Conservation (phyloP, 2,797 vertebrate species). For the Acanthornis magna region DNA sequence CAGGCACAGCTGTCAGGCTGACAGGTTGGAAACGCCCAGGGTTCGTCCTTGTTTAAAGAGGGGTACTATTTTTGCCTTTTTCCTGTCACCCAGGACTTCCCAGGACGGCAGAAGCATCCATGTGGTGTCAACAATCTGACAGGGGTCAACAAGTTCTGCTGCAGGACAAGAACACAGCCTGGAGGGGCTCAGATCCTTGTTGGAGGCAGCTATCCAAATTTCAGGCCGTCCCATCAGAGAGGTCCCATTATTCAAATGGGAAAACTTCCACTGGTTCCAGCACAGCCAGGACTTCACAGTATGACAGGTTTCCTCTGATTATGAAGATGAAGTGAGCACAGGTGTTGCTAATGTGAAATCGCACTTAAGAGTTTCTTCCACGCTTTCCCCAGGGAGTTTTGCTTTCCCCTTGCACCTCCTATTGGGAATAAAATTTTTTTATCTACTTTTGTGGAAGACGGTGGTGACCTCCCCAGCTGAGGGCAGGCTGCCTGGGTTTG, state of each 20-base stretch:
- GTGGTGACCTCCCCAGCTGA: not conserved
- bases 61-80: not conserved
- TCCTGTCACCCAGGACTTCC: not conserved
- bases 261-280: not conserved
- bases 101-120: not conserved
- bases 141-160: fast-evolving
- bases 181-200: not conserved
- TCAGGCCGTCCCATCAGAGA: not conserved
- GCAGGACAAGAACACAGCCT: not conserved
- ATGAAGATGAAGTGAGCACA: not conserved
- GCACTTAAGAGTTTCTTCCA: not conserved
- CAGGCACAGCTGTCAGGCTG: too few species aligned
- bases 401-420: not conserved
- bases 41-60: not conserved
- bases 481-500: not conserved
- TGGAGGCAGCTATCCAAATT: not conserved
- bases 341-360: not conserved
- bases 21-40: not conserved
- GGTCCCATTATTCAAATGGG: not conserved
- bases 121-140: fast-evolving
- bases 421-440: not conserved
- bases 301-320: not conserved
- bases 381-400: not conserved
- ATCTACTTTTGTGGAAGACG: not conserved
- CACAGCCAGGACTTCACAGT: not conserved